Evolutionary conservation across 2,888 invertebrate genomes (phyloP).

Genomic region (Orthonychiurus folsomi): DNA sequence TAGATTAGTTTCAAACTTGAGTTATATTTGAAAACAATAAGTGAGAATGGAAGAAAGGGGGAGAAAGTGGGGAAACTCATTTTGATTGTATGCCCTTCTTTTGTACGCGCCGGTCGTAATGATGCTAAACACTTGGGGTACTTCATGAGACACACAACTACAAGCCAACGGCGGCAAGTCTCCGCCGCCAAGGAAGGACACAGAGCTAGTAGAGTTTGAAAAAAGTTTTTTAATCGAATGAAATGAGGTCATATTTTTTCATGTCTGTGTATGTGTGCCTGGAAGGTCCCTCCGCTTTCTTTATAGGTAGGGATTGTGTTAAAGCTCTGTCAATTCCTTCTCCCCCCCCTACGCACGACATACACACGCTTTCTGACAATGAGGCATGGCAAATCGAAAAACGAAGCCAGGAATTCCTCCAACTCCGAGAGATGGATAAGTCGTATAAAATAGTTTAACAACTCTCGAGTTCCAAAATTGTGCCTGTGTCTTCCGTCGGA

Average conservation of each 20-base stretch:
- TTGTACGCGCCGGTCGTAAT: neutral
- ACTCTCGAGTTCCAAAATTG: neutral
- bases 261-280: neutral
- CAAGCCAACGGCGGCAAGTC: too few species aligned
- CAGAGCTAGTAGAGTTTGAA: too few species aligned
- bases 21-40: constrained; percentile 1
- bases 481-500: neutral
- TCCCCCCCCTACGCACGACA: neutral
- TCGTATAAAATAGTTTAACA: constrained; percentile 1
- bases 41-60: constrained; percentile 1
- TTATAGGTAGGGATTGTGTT: constrained; percentile 1
- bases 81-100: neutral
- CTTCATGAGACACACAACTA: constrained; percentile 12
- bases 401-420: neutral
- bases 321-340: neutral
- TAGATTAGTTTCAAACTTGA: neutral
- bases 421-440: neutral
- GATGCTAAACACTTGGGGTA: constrained; percentile 7
- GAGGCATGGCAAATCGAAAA: constrained; percentile 1
- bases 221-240: constrained; percentile 38
- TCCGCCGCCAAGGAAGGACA: too few species aligned
- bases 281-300: constrained; percentile 4
- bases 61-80: constrained; percentile 1
- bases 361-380: neutral
- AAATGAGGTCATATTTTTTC: constrained; percentile 37